phyloP scores from a whole-genome alignment of 2,888 invertebrate species.

The Drosophila meridiana region DNA sequence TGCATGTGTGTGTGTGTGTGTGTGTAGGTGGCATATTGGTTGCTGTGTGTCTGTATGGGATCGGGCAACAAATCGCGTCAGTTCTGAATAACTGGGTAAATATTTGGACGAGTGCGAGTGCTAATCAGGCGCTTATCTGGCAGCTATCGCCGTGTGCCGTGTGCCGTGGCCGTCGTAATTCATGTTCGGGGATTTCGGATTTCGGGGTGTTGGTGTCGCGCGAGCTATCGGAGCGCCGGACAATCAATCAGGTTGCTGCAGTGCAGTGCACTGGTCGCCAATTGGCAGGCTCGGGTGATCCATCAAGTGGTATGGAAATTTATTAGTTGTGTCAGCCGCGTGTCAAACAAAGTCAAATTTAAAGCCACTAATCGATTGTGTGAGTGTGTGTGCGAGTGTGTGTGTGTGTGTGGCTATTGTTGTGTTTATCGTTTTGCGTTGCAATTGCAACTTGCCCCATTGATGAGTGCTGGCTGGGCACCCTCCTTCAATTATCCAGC shows the following conservation, averaged over 20 bases:
- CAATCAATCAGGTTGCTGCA: constrained; percentile 64
- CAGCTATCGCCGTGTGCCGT: constrained; percentile 39
- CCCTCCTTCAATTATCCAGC: constrained; percentile 66
- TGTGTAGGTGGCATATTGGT: neutral
- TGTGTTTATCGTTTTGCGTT: constrained; percentile 25
- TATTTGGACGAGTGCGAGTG: constrained; percentile 56
- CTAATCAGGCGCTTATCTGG: constrained; percentile 78
- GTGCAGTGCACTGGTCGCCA: neutral
- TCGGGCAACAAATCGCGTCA: constrained; percentile 61
- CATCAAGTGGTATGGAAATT: constrained; percentile 59
- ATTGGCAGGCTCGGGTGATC: constrained; percentile 47
- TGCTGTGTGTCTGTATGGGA: neutral
- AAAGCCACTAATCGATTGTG: constrained; percentile 67
- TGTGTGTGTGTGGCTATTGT: constrained; percentile 13
- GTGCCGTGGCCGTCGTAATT: constrained; percentile 52
- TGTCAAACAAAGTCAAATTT: constrained; percentile 73
- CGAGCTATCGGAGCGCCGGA: constrained; percentile 56
- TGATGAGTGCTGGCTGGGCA: constrained; percentile 25
- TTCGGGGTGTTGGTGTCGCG: constrained; percentile 5
- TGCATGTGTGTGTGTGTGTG: neutral
- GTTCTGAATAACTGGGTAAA: constrained; percentile 75
- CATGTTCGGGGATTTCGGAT: constrained; percentile 33
- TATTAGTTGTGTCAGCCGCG: constrained; percentile 76
- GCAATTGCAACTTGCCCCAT: constrained; percentile 46
- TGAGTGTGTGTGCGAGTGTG: neutral